phyloP scores from a whole-genome alignment of 1,140 invertebrate species.

The Maniola jurtina region DNA sequence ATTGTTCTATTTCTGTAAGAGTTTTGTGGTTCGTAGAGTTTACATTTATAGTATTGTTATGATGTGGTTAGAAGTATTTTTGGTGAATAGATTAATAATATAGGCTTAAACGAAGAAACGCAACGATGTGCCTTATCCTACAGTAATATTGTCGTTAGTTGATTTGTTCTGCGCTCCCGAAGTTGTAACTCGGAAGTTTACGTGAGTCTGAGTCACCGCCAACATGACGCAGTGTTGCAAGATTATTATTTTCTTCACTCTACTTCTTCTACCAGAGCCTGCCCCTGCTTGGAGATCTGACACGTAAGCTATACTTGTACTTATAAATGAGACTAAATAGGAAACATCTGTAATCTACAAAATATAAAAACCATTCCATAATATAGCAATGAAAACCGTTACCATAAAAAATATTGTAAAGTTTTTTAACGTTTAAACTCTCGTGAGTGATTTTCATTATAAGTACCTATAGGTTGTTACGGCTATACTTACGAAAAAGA shows the following conservation, averaged over 20 bases:
- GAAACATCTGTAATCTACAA: too few relatives aligned
- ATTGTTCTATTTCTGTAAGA: constrained; percentile 38
- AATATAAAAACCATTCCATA: too few relatives aligned
- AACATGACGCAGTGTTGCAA: constrained; percentile 53
- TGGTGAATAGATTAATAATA: constrained; percentile 19
- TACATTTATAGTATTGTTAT: constrained; percentile 30
- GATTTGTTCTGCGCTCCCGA: constrained; percentile 20
- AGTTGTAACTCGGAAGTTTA: constrained; percentile 25
- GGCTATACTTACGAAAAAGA: too few relatives aligned
- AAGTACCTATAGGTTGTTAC: too few relatives aligned
- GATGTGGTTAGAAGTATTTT: constrained; percentile 24
- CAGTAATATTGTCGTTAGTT: constrained; percentile 50
- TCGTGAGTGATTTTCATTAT: too few relatives aligned
- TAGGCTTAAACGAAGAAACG: constrained; percentile 41
- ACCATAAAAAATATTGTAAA: too few relatives aligned
- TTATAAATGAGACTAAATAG: too few relatives aligned
- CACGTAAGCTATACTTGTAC: constrained; percentile 37
- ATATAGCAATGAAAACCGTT: too few relatives aligned
- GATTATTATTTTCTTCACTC: constrained; percentile 45
- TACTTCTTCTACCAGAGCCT: constrained; percentile 54
- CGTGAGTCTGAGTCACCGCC: constrained; percentile 45
- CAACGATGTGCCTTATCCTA: constrained; percentile 74
- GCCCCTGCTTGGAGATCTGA: constrained; percentile 59
- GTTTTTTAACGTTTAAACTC: too few relatives aligned
- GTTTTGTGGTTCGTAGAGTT: constrained; percentile 24